A percentile compares a stretch with the other conserved stretches of the same genome.
Conservation (phyloP, 2,797 vertebrate species). For the Chaenodraco wilsoni region DNA sequence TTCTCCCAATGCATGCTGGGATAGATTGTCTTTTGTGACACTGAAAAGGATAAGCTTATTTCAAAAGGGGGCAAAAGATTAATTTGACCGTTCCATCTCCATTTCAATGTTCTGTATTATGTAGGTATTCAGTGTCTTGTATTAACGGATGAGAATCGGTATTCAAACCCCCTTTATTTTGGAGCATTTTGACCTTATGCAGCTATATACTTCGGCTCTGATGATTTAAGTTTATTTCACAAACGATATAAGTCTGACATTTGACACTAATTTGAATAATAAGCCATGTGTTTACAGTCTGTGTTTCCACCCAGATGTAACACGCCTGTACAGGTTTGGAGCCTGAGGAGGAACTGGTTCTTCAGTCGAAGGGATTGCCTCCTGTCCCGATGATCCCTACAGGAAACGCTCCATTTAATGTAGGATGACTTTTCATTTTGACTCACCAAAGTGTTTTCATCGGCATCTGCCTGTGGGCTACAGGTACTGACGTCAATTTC, state of each 20-base stretch:
- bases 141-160: neutral
- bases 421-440: slow-evolving; percentile 22
- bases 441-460: slow-evolving; percentile 42
- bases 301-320: neutral
- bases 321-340: slow-evolving; percentile 21
- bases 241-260: neutral
- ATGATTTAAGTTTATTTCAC: neutral
- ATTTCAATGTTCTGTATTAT: neutral
- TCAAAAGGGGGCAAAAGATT: neutral
- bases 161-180: neutral
- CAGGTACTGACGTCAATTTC: slow-evolving; percentile 17
- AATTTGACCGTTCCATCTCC: neutral
- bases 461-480: slow-evolving; percentile 17
- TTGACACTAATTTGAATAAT: slow-evolving; percentile 1
- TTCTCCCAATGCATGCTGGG: neutral
- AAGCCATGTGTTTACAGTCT: neutral
- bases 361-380: neutral
- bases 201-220: neutral
- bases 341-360: neutral
- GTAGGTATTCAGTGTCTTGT: neutral
- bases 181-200: neutral
- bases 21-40: neutral
- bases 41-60: neutral
- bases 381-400: slow-evolving; percentile 7
- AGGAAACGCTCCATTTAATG: neutral